Base-by-base conservation (phyloP, 1,140 invertebrate species). In the Laupala kohalensis region DNA sequence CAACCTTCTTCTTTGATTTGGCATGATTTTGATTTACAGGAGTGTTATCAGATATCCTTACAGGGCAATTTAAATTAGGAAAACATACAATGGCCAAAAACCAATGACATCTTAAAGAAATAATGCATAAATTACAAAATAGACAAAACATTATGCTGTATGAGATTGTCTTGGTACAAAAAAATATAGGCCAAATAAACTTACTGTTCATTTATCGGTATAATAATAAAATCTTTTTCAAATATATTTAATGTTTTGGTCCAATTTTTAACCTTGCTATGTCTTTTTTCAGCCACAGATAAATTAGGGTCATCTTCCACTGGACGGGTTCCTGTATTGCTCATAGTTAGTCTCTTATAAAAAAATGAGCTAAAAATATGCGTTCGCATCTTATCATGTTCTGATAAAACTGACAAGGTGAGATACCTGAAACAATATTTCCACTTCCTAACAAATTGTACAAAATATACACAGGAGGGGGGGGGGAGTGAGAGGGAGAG, bases 341-440 rank as follows among this genome's bases (percentile, higher is more conserved):
- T 89, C 67, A 91, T 92, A 5, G 94, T 97, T n/a, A 98, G 83
- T 72, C 94, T 85, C 80, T 95, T 95, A 80, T 97, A 98, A 81
- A 98, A 98, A 81, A 96, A 98, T n/a, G 94, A 94, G 79, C 93
- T 96, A 81, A 98, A 98, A 9, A 98, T 89, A 79, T 97, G 93
- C 28, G 94, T 95, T 77, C 91, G 89, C 72, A 90, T 84, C 73
- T 89, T 88, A 77, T 93, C 88, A 64, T 83, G 84, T 74, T 88
- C 83, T 15, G 87, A 86, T 64, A 96, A 80, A 64, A 91, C 83
- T 77, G 92, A 89, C 71, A 88, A 82, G 27, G 90, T 86, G 74
- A 97, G 81, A 83, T 94, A 94, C 75, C 85, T 86, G 72, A 5
- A 66, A 62, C n/a, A n/a, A n/a, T n/a, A n/a, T n/a, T n/a, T n/a